Conservation (phyloP, 1,140 invertebrate species). For the Drosophila suzukii region DNA sequence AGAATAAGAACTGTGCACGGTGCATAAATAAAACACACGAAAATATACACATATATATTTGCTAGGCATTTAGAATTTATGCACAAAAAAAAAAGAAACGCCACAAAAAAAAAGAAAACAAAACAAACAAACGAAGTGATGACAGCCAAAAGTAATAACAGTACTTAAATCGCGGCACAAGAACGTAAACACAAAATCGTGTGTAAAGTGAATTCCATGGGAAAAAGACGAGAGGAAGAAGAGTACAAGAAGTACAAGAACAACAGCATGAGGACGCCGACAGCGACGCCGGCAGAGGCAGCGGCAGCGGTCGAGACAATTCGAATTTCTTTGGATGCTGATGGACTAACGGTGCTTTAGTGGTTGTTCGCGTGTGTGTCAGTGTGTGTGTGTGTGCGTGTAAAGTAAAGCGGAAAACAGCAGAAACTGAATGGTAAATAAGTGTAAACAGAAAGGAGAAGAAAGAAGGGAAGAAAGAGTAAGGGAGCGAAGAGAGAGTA, state of each 20-base stretch:
- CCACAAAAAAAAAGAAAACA: neutral
- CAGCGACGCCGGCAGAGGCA: neutral
- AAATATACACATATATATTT: slow-evolving; percentile 1
- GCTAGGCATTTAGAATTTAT: neutral
- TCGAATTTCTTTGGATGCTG: slow-evolving; percentile 48
- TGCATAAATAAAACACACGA: slow-evolving; percentile 18
- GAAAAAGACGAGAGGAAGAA: neutral
- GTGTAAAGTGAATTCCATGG: slow-evolving; percentile 11
- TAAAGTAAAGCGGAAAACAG: slow-evolving; percentile 18
- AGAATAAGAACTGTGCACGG: neutral
- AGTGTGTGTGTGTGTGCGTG: slow-evolving; percentile 8
- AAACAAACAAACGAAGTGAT: neutral
- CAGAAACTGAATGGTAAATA: slow-evolving; percentile 35
- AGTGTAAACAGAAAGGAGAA: slow-evolving; percentile 16
- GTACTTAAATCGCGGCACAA: slow-evolving; percentile 6
- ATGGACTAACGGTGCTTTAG: slow-evolving; percentile 35
- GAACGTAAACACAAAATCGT: slow-evolving; percentile 48
- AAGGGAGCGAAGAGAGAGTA: neutral
- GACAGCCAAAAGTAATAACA: slow-evolving; percentile 17
- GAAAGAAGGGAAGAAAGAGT: neutral
- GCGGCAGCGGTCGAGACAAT: slow-evolving; percentile 21
- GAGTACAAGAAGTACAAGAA: slow-evolving; percentile 20
- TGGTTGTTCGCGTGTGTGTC: slow-evolving; percentile 22
- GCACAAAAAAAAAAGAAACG: neutral
- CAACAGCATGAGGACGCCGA: slow-evolving; percentile 11